Conservation (phyloP, 2,797 vertebrate species). For the Onychomys leucogaster region DNA sequence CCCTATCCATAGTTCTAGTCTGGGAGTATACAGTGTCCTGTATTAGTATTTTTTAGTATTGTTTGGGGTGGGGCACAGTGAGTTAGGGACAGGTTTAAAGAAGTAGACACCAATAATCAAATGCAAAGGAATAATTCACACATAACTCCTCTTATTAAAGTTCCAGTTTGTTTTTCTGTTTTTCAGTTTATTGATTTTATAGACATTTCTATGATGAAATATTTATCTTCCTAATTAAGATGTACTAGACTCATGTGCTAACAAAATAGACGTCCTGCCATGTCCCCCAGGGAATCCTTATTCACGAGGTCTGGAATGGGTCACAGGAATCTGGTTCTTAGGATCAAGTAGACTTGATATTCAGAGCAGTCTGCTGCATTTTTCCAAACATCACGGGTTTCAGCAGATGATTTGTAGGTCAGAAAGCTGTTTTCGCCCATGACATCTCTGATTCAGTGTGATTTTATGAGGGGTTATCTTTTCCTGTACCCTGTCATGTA, state of each 20-base stretch:
- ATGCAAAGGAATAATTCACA: not conserved
- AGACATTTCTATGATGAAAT: slow-evolving; percentile 29
- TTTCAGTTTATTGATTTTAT: slow-evolving; percentile 51
- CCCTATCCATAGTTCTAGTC: not conserved
- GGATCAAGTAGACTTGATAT: not conserved
- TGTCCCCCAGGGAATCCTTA: not conserved
- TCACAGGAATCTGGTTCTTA: not conserved
- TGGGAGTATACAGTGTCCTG: not conserved
- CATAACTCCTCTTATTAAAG: not conserved
- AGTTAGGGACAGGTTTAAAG: not conserved
- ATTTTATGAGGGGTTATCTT: slow-evolving; percentile 31
- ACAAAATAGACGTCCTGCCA: not conserved
- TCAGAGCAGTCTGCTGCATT: not conserved
- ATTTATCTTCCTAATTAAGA: slow-evolving; percentile 23
- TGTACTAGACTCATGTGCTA: not conserved
- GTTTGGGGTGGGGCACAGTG: not conserved
- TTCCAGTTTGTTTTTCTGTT: not conserved
- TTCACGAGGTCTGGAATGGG: not conserved
- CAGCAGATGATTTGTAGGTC: not conserved
- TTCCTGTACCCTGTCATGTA: not conserved
- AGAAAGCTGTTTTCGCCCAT: not conserved
- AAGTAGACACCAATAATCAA: slow-evolving; percentile 37
- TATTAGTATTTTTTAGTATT: not conserved
- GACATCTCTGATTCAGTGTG: not conserved
- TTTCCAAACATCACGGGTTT: not conserved